Evolutionary conservation across 1,140 invertebrate species (phyloP).

Genomic region (Argopecten irradians): DNA sequence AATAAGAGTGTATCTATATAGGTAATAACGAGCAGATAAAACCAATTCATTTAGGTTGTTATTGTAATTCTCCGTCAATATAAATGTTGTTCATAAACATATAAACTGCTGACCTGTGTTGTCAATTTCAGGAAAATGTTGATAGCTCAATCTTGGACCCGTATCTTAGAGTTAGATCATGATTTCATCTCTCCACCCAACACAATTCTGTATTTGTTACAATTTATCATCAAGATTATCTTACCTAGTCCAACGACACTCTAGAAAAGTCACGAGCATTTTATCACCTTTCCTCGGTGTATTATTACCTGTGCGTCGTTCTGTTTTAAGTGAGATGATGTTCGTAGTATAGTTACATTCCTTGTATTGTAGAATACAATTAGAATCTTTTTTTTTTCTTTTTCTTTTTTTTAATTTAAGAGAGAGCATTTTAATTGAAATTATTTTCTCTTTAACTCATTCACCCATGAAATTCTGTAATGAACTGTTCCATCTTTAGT

Average conservation of each 20-base stretch:
- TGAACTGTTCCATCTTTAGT: too few relatives aligned
- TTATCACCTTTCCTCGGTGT: neutral
- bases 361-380: neutral
- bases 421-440: constrained; percentile 17
- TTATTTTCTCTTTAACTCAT: constrained; percentile 9
- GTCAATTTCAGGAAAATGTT: neutral
- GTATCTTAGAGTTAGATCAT: neutral
- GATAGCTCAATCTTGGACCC: neutral
- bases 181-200: neutral
- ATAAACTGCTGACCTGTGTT: constrained; percentile 9
- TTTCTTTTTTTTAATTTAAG: constrained; percentile 4
- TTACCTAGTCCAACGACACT: neutral
- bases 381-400: too few relatives aligned
- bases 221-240: neutral
- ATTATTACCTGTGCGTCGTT: neutral
- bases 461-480: too few relatives aligned
- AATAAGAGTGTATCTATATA: neutral
- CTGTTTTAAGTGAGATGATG: neutral
- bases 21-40: neutral
- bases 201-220: neutral
- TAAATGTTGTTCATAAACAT: neutral
- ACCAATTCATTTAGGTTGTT: neutral
- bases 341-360: neutral
- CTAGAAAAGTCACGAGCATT: neutral
- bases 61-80: constrained; percentile 15